These are phyloP conservation scores for Bombyx huttoni DNA, from an alignment of 2,888 invertebrate species.

Conservation along the genomic window DNA sequence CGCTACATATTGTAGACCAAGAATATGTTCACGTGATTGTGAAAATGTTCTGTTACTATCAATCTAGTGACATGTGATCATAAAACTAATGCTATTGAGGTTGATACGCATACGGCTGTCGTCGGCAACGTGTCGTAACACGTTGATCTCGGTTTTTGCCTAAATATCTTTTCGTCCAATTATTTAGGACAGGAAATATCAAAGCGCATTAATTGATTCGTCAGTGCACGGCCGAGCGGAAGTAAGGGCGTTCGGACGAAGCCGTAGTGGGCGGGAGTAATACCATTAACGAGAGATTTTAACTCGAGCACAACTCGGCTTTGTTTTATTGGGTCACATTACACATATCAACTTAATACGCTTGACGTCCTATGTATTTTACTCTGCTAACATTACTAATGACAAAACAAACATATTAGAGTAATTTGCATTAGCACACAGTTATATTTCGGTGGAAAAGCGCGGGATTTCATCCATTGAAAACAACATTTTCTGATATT, in stretches of 20 bases:
- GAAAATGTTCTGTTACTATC: too few relatives aligned
- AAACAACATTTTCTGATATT: too few relatives aligned
- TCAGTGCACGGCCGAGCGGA: slow-evolving; percentile 6
- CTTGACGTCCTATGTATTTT: not conserved
- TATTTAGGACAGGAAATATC: not conserved
- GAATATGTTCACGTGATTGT: too few relatives aligned
- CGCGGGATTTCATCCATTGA: too few relatives aligned
- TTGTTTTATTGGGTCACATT: slow-evolving; percentile 12
- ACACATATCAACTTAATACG: not conserved
- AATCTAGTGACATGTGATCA: too few relatives aligned
- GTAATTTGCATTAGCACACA: too few relatives aligned
- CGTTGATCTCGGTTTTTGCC: not conserved
- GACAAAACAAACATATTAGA: not conserved
- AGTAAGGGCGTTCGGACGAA: slow-evolving; percentile 9
- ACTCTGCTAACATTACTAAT: not conserved
- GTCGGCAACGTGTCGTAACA: too few relatives aligned
- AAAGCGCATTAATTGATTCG: slow-evolving; percentile 2
- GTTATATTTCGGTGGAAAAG: too few relatives aligned
- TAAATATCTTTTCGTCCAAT: not conserved
- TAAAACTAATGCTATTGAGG: too few relatives aligned
- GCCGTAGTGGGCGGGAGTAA: slow-evolving; percentile 8
- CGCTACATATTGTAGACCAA: too few relatives aligned
- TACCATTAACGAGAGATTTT: slow-evolving; percentile 14
- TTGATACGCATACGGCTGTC: too few relatives aligned
- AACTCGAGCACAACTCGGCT: slow-evolving; percentile 11